Base-by-base conservation (phyloP, 2,888 invertebrate species). In the Andrena praecox region DNA sequence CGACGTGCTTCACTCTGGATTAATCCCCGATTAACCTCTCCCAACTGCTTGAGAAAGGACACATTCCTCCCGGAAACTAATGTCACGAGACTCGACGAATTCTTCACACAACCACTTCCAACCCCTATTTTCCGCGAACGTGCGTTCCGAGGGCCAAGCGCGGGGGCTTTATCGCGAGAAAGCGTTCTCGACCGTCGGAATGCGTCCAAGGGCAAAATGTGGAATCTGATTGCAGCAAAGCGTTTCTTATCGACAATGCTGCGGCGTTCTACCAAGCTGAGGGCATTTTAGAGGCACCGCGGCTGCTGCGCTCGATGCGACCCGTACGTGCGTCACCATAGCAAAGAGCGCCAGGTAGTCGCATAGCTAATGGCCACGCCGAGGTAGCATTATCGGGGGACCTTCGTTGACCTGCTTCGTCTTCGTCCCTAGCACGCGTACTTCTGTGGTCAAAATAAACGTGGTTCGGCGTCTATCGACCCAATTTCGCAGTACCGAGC, bases 351-450 rank as follows among this genome's bases (percentile, higher is more conserved):
- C 70, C 10, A n/a, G 54, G 27, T 66, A 68, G 74, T 63, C 20
- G 31, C 20, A 33, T 48, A 67, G 70, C 71, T 80, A 80, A 82
- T 80, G 42, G 68, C 48, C 69, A 77, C 12, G 68, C 27, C 48
- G 71, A 5, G 42, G 71, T 50, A 74, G 68, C 80, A 87, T 82
- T 84, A 87, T 84, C 76, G 80, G 80, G 20, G 59, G 69, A 78
- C 77, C 79, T 80, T 86, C 77, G 67, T 74, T 74, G 74, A 77
- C 75, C 77, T 48, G 59, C 42, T 42, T 42, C 42, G 42, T 73
- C 80, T 77, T 84, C 66, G 67, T 75, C 71, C 68, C 54, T 74
- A 20, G 5, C 48, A 12, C 67, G 50, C 50, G 56, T 35, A 50
- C 27, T 50, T 71, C 56, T 33, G 31, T 63, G 59, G 59, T 68